Percentiles rank a stretch among this genome's conserved stretches.
Evolutionary conservation across 2,888 invertebrate species (phyloP).

Genomic region (Leistus spinibarbis): DNA sequence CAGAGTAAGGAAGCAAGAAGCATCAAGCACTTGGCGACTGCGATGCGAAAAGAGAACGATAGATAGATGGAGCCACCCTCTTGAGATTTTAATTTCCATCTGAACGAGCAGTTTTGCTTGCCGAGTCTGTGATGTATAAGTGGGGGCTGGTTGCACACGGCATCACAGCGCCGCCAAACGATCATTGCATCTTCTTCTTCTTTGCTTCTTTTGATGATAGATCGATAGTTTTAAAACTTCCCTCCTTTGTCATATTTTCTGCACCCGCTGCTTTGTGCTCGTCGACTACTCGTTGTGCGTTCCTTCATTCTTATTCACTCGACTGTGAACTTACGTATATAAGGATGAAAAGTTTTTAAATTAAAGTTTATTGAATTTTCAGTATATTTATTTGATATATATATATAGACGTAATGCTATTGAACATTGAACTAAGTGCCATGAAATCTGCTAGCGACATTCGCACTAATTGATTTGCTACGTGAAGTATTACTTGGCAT

Average conservation of each 20-base stretch:
- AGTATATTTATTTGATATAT: not conserved
- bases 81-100: slow-evolving; percentile 45
- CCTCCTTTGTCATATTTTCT: slow-evolving; percentile 15
- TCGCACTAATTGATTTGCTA: not conserved
- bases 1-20: not conserved
- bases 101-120: slow-evolving; percentile 36
- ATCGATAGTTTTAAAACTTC: slow-evolving; percentile 31
- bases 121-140: not conserved
- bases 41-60: not conserved
- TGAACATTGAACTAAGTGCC: not conserved
- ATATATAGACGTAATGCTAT: not conserved
- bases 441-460: too few relatives aligned
- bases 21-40: not conserved
- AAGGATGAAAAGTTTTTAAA: slow-evolving; percentile 5
- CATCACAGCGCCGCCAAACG: not conserved
- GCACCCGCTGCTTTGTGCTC: slow-evolving; percentile 15
- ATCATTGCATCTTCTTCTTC: slow-evolving; percentile 5
- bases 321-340: not conserved
- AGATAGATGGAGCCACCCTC: slow-evolving; percentile 15
- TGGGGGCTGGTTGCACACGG: not conserved
- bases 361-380: slow-evolving; percentile 11
- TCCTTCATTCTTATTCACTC: slow-evolving; percentile 18
- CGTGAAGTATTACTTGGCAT: too few relatives aligned
- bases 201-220: not conserved
- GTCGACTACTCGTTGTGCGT: slow-evolving; percentile 1